phyloP scores from a whole-genome alignment of 1,140 invertebrate genomes.

The Drosophila ficusphila region DNA sequence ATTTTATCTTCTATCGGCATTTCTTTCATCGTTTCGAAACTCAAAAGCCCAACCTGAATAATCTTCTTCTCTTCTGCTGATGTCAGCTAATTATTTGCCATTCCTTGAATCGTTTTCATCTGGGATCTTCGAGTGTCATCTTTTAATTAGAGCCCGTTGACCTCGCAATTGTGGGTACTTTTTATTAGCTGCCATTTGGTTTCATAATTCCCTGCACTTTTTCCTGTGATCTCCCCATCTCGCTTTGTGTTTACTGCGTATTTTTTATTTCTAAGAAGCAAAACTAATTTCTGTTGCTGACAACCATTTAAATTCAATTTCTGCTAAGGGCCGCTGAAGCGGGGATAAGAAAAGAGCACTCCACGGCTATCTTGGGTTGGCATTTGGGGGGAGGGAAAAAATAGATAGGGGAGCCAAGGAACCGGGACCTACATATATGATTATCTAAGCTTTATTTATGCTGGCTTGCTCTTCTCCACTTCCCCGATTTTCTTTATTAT shows the following conservation, averaged over 20 bases:
- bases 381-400: neutral
- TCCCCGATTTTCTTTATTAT: too few species aligned
- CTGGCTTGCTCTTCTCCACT: constrained; percentile 42
- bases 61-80: constrained; percentile 19
- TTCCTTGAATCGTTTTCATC: constrained; percentile 35
- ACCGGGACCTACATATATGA: constrained; percentile 35
- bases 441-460: constrained; percentile 65
- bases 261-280: constrained; percentile 38
- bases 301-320: constrained; percentile 77
- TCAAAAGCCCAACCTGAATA: neutral
- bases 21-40: neutral
- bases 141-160: constrained; percentile 46
- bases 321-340: constrained; percentile 18
- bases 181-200: constrained; percentile 38
- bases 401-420: neutral
- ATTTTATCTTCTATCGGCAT: too few species aligned
- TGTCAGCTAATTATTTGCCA: constrained; percentile 59
- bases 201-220: constrained; percentile 52
- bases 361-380: constrained; percentile 41
- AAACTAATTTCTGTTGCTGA: constrained; percentile 76
- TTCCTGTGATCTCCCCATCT: constrained; percentile 5
- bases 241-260: constrained; percentile 16
- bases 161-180: constrained; percentile 21
- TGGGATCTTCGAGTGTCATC: constrained; percentile 46
- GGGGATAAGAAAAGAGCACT: constrained; percentile 13